Conservation (phyloP, 2,797 vertebrate species). For the Sandelia bainsii region DNA sequence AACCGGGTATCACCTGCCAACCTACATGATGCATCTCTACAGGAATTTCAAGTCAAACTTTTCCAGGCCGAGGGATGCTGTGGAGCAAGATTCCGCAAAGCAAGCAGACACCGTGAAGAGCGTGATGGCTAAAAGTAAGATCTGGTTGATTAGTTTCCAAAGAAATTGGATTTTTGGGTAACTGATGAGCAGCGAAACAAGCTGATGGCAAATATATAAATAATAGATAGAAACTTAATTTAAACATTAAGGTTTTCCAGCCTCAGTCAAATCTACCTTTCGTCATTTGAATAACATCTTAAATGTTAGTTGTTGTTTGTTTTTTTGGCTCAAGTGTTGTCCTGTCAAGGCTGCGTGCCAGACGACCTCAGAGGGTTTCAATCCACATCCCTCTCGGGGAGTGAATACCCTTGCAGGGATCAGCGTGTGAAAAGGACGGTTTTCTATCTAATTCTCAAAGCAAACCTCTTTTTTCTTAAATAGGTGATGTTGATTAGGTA, state of each 20-base stretch:
- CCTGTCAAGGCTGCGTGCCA: slow-evolving; percentile 80
- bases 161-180: not conserved
- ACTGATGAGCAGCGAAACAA: not conserved
- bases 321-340: slow-evolving; percentile 23
- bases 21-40: slow-evolving; percentile 88
- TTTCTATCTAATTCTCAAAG: slow-evolving; percentile 83
- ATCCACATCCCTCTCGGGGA: slow-evolving; percentile 81
- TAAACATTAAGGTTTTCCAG: not conserved
- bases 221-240: not conserved
- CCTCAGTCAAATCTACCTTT: not conserved
- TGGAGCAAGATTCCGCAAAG: slow-evolving; percentile 60
- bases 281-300: not conserved
- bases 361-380: slow-evolving; percentile 77
- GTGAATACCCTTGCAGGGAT: slow-evolving; percentile 73
- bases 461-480: slow-evolving; percentile 79
- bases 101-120: slow-evolving; percentile 87
- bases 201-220: not conserved
- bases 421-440: slow-evolving; percentile 79
- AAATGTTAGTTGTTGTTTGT: slow-evolving; percentile 35
- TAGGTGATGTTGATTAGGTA: slow-evolving; percentile 84
- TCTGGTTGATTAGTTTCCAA: not conserved
- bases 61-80: slow-evolving; percentile 59
- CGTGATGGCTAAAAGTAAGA: slow-evolving; percentile 86
- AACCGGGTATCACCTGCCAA: slow-evolving; percentile 72
- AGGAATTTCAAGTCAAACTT: slow-evolving; percentile 80